Evolutionary conservation across 2,113 vertebrate species (phyloP), one percentile per base, ranked within the genome.

Genomic region (Calidris pygmaea): DNA sequence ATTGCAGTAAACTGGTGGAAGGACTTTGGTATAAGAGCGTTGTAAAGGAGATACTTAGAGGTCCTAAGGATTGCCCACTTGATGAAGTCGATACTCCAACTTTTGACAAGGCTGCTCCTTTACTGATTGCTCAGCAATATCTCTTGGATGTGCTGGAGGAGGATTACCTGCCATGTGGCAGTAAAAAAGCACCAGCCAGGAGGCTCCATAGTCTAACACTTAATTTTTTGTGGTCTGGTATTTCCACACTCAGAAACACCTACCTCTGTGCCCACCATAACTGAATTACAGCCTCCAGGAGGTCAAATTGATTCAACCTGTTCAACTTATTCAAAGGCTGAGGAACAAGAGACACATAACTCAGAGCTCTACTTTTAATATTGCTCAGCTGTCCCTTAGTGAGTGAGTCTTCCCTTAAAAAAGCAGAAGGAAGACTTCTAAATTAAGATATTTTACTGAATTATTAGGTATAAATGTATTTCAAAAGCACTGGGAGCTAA

Each of bases 141-240:
- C 22, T 59, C 34, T 72, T 35, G 2, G 3, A 10, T 39, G 23
- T 76, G 24, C 19, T 63, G 41, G n/a, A 29, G 59, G 43, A 81
- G 7, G 5, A 14, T 47, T 45, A 74, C 1, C 1, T 59, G 32
- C 32, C 3, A 0, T 7, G 19, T 67, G 53, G 26, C 24, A 16
- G 29, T 47, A 48, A 67, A 66, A 82, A 91, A 73, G 9, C 19
- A 29, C 24, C 29, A 59, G 13, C 24, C 35, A 56, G 39, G 39
- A 76, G 39, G 47, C 52, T 81, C 52, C 0, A 0, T 45, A 70
- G 55, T 58, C 45, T 76, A 43, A 32, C n/a, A 27, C 12, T 63
- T 74, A 41, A 63, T 24, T 32, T 76, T 39, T 30, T 83, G 26
- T 82, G 23, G 20, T 24, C 66, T 67, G 24, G 2, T 53, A 52